Evolutionary conservation across 2,888 invertebrate genomes (phyloP), one percentile per base, ranked within the genome.

Genomic region (Noctuana brunneofusca): DNA sequence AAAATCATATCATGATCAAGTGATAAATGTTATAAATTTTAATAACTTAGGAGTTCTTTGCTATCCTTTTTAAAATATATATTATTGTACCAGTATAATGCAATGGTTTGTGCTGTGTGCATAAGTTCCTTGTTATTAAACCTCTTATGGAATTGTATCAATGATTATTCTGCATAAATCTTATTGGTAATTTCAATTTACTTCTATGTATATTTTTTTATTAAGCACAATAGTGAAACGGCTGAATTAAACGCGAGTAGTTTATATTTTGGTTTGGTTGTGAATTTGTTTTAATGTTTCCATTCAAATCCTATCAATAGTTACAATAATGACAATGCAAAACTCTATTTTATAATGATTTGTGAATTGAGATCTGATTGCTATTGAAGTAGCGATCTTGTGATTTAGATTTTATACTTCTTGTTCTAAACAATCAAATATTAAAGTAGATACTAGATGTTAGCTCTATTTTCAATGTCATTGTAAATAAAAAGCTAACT

Each of bases 401-500:
- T 90, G 89, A 90, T 91, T 89, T 90, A 90, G 91, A 90, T 91
- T 91, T 91, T 90, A 90, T 91, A 90, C 90, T 90, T 90, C 89
- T 89, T 89, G 89, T 90, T 90, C 89, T 86, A 87, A 91, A 89
- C 86, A 89, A 89, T 89, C 86, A 88, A 90, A 87, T 87, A 83
- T 83, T 88, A 89, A 83, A 84, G 88, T 90, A 89, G 88, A 80
- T 83, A 86, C 84, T 90, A 90, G 88, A 89, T 90, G 88, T 90
- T 91, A 92, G 92, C 84, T 89, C 89, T 92, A 92, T 90, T 92
- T 92, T 89, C 88, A 86, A 88, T 89, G 88, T 91, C 88, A 87
- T 87, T 92, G 92, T 92, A 92, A 92, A 92, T 92, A 92, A 92
- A 92, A 90, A 87, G 91, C 92, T 87, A 91, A 92, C 90, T 92